A percentile compares a stretch with the other conserved stretches of the same genome.
phyloP scores from a whole-genome alignment of 2,888 invertebrate species.

The Liopterus haemorrhoidalis region DNA sequence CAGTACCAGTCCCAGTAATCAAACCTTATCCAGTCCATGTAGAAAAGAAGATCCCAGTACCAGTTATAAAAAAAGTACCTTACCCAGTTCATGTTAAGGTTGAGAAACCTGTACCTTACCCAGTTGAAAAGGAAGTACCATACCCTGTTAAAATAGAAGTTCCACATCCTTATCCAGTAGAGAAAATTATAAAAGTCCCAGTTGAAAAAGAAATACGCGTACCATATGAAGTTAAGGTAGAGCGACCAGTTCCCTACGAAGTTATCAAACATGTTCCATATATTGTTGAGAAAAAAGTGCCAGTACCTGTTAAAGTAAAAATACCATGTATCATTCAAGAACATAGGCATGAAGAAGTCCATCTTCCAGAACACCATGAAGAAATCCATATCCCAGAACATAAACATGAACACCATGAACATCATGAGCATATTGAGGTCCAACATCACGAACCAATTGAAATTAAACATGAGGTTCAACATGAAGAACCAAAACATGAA shows the following conservation, averaged over 20 bases:
- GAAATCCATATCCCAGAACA: conserved; percentile 14
- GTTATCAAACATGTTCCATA: conserved; percentile 58
- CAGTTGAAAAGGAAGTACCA: conserved; percentile 68
- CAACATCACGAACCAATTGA: background rate
- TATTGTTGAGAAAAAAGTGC: conserved; percentile 51
- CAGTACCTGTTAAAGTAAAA: conserved; percentile 56
- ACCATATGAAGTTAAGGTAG: conserved; percentile 64
- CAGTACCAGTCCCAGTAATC: conserved; percentile 57
- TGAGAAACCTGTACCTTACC: conserved; percentile 61
- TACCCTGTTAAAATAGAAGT: conserved; percentile 62
- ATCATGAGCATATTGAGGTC: conserved; percentile 7
- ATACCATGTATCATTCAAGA: conserved; percentile 36
- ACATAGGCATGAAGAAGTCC: conserved; percentile 2
- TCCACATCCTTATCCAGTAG: conserved; percentile 55
- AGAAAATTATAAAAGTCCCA: conserved; percentile 58
- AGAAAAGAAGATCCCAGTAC: conserved; percentile 64
- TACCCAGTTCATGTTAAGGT: conserved; percentile 61
- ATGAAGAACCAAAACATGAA: conserved; percentile 26
- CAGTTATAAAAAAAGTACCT: conserved; percentile 45
- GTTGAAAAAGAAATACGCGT: conserved; percentile 65
- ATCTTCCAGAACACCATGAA: conserved; percentile 1
- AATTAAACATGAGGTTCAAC: conserved; percentile 22
- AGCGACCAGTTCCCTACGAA: conserved; percentile 63
- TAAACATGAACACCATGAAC: conserved; percentile 7
- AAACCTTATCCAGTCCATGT: conserved; percentile 62